These are phyloP conservation scores for human DNA, from an alignment of 2,113 vertebrate genomes.

Conservation along the genomic window GRCh38 chr13:37896501-37897000, in stretches of 20 bases:
- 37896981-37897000: not conserved
- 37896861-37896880: not conserved
- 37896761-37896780: not conserved
- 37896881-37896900: not conserved
- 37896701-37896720: not conserved
- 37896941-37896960: not conserved
- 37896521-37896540: not conserved
- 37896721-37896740: not conserved
- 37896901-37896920: not conserved
- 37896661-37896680: not conserved
- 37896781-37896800: not conserved
- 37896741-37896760: not conserved
- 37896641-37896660: not conserved
- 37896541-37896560: not conserved
- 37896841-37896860: not conserved
- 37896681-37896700: not conserved
- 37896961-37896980: not conserved
- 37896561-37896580: too few species aligned
- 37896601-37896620: not conserved
- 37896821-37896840: not conserved
- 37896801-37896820: not conserved
- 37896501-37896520: not conserved
- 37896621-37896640: not conserved
- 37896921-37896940: not conserved
- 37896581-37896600: not conserved